phyloP scores from a whole-genome alignment of 2,797 vertebrate species.

The Syngnathus acus region DNA sequence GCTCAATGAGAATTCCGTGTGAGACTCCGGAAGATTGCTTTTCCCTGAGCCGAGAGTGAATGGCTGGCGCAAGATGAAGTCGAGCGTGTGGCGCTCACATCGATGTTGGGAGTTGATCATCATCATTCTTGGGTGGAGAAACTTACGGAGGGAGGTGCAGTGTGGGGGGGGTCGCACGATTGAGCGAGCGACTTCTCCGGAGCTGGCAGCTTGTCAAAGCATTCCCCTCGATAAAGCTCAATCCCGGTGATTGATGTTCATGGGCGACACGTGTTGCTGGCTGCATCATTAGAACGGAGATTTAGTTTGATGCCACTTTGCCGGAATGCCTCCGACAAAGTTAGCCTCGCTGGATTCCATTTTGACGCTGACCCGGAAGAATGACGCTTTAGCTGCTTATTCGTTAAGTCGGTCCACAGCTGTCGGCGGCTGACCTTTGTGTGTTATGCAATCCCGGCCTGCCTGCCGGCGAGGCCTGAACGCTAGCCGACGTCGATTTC shows the following conservation, averaged over 20 bases:
- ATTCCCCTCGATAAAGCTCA: conserved; percentile 23
- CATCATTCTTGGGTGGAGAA: conserved; percentile 54
- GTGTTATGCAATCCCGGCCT: too few species aligned
- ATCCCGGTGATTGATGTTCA: conserved; percentile 44
- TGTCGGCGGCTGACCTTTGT: not conserved
- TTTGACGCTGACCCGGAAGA: not conserved
- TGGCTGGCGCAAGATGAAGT: conserved; percentile 39
- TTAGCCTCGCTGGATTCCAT: not conserved
- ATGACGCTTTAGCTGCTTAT: not conserved
- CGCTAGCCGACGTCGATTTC: not conserved
- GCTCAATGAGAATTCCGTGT: conserved; percentile 31
- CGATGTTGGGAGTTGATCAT: conserved; percentile 41
- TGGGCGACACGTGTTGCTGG: conserved; percentile 29
- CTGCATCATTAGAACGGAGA: conserved; percentile 40
- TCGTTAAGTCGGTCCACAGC: not conserved
- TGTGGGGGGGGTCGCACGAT: conserved; percentile 17
- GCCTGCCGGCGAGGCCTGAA: not conserved
- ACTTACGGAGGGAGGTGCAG: conserved; percentile 29
- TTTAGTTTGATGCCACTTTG: conserved; percentile 3
- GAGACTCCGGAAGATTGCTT: conserved; percentile 41
- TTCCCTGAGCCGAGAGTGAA: conserved; percentile 34
- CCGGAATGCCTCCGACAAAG: not conserved
- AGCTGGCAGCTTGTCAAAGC: conserved; percentile 45
- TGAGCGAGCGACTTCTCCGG: conserved; percentile 44
- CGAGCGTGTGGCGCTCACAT: conserved; percentile 33